Evolutionary conservation across 2,888 invertebrate species (phyloP).

Genomic region (Lepidochrysops patricia): DNA sequence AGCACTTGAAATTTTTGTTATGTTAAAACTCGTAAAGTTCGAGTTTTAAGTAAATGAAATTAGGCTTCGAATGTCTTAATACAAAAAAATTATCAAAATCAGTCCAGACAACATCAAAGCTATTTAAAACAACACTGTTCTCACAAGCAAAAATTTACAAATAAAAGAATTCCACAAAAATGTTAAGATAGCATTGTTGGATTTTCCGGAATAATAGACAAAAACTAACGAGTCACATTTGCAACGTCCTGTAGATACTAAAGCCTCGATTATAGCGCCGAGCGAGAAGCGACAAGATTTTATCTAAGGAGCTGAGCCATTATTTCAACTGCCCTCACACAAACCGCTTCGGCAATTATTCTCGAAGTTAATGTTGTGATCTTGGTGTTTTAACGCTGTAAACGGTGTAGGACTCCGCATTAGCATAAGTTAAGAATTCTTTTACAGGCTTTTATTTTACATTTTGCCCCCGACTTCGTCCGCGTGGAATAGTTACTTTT

Average conservation of each 20-base stretch:
- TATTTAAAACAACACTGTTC: too few species aligned
- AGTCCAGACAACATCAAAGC: too few species aligned
- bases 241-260: conserved; percentile 21
- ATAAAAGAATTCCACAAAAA: background rate
- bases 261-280: conserved; percentile 23
- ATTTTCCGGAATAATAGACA: conserved; percentile 13
- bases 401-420: conserved; percentile 6
- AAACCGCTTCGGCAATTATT: conserved; percentile 20
- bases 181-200: background rate
- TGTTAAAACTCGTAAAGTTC: too few species aligned
- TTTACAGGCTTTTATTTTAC: conserved; percentile 2
- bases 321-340: conserved; percentile 39
- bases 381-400: conserved; percentile 13
- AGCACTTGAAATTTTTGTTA: too few species aligned
- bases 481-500: too few species aligned
- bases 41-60: too few species aligned
- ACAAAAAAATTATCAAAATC: too few species aligned
- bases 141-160: background rate
- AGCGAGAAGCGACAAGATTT: conserved; percentile 38
- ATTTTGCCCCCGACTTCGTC: too few species aligned
- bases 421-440: conserved; percentile 11
- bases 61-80: too few species aligned
- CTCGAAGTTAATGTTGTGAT: conserved; percentile 15
- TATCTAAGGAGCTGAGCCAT: conserved; percentile 46
- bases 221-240: conserved; percentile 10